Conservation (phyloP, 2,113 vertebrate species). For the Otolemur garnettii region DNA sequence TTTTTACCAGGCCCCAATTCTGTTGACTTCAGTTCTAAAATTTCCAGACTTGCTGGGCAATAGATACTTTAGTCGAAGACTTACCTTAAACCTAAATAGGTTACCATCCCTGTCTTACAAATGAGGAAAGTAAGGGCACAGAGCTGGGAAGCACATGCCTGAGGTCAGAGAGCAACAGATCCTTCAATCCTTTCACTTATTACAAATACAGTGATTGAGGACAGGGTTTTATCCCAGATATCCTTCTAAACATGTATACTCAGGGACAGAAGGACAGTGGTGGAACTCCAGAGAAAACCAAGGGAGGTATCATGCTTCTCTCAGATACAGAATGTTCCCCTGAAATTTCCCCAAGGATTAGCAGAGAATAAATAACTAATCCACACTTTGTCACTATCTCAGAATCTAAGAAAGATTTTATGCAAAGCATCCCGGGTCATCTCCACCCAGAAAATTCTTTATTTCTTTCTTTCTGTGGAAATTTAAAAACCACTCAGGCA, state of each 20-base stretch:
- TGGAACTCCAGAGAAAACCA: not conserved
- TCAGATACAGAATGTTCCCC: not conserved
- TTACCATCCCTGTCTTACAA: not conserved
- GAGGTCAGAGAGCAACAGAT: not conserved
- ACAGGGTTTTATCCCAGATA: not conserved
- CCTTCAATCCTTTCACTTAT: not conserved
- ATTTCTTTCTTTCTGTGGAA: not conserved
- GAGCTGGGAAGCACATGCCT: not conserved
- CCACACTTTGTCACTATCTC: not conserved
- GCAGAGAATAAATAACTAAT: not conserved
- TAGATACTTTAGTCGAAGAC: not conserved
- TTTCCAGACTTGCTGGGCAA: not conserved
- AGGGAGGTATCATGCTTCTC: not conserved
- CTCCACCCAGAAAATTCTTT: not conserved
- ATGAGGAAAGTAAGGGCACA: not conserved
- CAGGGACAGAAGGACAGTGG: not conserved
- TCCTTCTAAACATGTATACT: not conserved
- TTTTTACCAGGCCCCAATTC: not conserved
- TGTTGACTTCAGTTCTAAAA: not conserved
- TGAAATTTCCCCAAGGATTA: constrained; percentile 7
- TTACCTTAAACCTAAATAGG: not conserved
- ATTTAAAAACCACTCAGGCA: not conserved
- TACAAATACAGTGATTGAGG: not conserved
- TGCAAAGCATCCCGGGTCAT: not conserved
- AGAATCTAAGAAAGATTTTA: not conserved